A percentile compares a stretch with the other conserved stretches of the same genome.
These are phyloP conservation scores for Rhabdophis nuchalis DNA, from an alignment of 2,797 vertebrate genomes.

Conservation along the genomic window DNA sequence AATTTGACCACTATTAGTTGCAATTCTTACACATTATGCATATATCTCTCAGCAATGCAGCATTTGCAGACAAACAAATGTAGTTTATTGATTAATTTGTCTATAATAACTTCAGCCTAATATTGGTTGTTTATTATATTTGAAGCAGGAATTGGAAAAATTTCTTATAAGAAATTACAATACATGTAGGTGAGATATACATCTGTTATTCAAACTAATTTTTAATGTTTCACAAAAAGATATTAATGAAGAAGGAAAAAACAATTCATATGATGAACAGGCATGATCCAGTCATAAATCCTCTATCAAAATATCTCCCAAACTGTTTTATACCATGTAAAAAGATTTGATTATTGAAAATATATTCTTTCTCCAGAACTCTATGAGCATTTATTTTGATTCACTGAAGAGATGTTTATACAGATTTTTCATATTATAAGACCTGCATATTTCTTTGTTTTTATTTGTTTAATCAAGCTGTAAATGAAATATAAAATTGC, in stretches of 20 bases:
- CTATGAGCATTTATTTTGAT: background rate
- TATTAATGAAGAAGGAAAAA: background rate
- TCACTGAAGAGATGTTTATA: background rate
- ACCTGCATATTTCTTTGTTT: background rate
- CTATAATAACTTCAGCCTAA: background rate
- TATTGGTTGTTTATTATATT: background rate
- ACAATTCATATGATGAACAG: background rate
- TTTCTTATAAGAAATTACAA: background rate
- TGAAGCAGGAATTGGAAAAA: background rate
- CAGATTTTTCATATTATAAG: background rate
- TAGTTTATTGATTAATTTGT: background rate
- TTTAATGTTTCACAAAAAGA: background rate
- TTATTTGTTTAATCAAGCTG: background rate
- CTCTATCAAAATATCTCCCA: background rate
- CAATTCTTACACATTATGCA: background rate
- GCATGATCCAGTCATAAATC: background rate
- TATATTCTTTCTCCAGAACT: background rate
- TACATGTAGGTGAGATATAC: background rate
- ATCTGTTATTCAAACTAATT: background rate
- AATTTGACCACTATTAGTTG: background rate
- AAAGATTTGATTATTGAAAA: background rate
- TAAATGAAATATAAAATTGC: background rate
- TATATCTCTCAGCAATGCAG: background rate
- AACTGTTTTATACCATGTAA: background rate
- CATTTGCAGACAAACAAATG: background rate